A percentile compares a stretch with the other conserved stretches of the same genome.
Conservation (phyloP, 2,888 invertebrate species). For the Pammene aurita region DNA sequence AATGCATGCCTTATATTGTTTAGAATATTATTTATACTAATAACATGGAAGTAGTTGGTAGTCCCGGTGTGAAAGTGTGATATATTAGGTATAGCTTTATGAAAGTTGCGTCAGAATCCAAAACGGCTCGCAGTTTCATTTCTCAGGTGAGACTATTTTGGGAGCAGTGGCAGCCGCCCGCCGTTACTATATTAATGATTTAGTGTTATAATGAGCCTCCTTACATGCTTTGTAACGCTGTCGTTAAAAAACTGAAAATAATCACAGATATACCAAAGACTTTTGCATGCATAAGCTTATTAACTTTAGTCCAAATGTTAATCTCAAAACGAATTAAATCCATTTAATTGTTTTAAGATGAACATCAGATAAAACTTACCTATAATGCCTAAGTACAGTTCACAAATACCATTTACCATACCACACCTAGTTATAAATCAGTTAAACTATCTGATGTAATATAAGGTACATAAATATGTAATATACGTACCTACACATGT, state of each 20-base stretch:
- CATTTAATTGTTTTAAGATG: too few relatives aligned
- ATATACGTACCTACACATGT: too few relatives aligned
- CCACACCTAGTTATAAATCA: too few relatives aligned
- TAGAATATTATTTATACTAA: slow-evolving; percentile 22
- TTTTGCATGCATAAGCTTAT: too few relatives aligned
- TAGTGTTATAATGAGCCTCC: slow-evolving; percentile 31
- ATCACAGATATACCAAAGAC: too few relatives aligned
- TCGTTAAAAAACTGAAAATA: not conserved
- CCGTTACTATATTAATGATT: slow-evolving; percentile 43
- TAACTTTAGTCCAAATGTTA: too few relatives aligned
- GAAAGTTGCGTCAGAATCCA: slow-evolving; percentile 47
- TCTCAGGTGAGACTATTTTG: slow-evolving; percentile 49
- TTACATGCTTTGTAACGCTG: slow-evolving; percentile 20
- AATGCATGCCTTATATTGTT: slow-evolving; percentile 33
- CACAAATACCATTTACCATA: too few relatives aligned
- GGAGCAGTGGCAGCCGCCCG: slow-evolving; percentile 41
- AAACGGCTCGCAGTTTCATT: slow-evolving; percentile 43
- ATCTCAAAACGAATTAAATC: too few relatives aligned
- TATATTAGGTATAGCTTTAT: slow-evolving; percentile 49
- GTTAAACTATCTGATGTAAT: too few relatives aligned
- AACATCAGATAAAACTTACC: too few relatives aligned
- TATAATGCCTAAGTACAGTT: too few relatives aligned
- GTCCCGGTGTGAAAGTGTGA: slow-evolving; percentile 47
- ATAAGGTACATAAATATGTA: too few relatives aligned
- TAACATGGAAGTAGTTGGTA: slow-evolving; percentile 37